Evolutionary conservation across 2,888 invertebrate genomes (phyloP), one percentile per base, ranked within the genome.

Genomic region (Morpho deidamia): DNA sequence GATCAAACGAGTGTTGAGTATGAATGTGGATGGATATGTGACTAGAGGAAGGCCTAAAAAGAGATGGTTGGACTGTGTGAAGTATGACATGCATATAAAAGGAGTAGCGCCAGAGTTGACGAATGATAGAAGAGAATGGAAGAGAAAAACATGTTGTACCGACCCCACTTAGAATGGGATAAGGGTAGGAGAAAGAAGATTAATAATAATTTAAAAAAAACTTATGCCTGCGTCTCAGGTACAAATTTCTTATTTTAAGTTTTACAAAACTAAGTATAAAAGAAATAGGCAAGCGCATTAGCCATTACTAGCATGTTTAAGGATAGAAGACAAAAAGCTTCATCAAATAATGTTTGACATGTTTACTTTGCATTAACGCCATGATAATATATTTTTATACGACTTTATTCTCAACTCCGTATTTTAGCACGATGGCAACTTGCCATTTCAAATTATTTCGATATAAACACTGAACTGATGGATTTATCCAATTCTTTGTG

Each of bases 321-420:
- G 51, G 44, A 58, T 38, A 45, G 45, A 54, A 65, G 56, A 66
- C 67, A 62, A 66, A 69, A 74, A 67, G 63, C 67, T 68, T 67
- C 69, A 60, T 61, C 65, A 59, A 64, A 69, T 63, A 66, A 35
- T 67, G 67, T 72, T 76, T 78, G 76, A 69, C 78, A 78, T 73
- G 76, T 71, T 69, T 68, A 54, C 59, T 58, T 67, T 56, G 37
- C 70, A 70, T 71, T 64, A 71, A 67, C 73, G 69, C 66, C 74
- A 69, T 68, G 70, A 70, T n/a, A n/a, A n/a, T 71, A 71, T 84
- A 84, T 85, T 82, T 85, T 82, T 78, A 72, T 74, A 74, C 72
- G 75, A 73, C 77, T 78, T 71, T 35, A 63, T 64, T 64, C 70
- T 67, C 76, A 78, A 81, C 75, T 70, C 82, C 68, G 77, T 75